Base-by-base conservation (phyloP, 2,888 invertebrate species). In the Smittia sp. region DNA sequence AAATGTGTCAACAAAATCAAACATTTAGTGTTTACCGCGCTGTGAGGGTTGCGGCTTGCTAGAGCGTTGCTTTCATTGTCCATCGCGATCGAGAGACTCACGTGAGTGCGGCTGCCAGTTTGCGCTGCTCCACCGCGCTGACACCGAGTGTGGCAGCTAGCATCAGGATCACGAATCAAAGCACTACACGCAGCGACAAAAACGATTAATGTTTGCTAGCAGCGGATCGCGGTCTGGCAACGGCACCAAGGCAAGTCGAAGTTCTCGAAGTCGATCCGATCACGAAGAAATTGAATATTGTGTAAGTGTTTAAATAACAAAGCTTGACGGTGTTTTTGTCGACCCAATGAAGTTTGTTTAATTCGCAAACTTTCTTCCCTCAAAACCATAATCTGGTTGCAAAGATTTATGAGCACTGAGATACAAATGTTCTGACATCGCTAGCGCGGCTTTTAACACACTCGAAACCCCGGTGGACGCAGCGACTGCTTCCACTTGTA, bases 51-150 rank as follows among this genome's bases (percentile, higher is more conserved):
- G 92, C 89, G 92, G 93, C 83, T 86, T 92, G 78, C 90, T 93
- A 88, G 91, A 92, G 85, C 90, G 90, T 85, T 93, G 93, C 88
- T 93, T 93, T 88, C 90, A 90, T 85, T 91, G 90, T 84, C 90
- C 91, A 78, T 87, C 91, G 79, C 87, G 90, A 81, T 86, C 88
- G 82, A 85, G 87, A 78, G 87, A 88, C 77, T 87, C 89, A 77
- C 89, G 93, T 81, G 93, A 93, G 84, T 93, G 93, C 83, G 92
- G 92, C 84, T 93, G 93, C 86, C 92, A 93, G 84, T 93, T 93
- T 85, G 93, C 93, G 80, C 86, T 93, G 81, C 89, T 93, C 81
- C 93, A 93, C 85, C 90, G 93, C 81, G 93, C 89, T 78, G 90
- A 89, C 81, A 89, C 88, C 83, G 87, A 85, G 74, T 82, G 82